Evolutionary conservation across 2,113 vertebrate species (phyloP).

Genomic region (Perca schrenkii): DNA sequence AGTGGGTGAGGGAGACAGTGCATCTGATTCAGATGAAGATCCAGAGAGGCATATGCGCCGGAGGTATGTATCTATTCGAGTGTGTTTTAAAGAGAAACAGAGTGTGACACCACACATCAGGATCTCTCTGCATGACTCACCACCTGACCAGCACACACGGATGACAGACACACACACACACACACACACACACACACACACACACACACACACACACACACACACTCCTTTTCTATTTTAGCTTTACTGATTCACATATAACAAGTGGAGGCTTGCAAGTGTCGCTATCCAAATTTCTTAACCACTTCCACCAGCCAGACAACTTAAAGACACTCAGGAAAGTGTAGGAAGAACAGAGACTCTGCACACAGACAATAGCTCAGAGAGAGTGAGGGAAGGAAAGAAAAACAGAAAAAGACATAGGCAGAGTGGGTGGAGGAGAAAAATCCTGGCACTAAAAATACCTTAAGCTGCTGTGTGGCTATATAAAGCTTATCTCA

Average conservation of each 20-base stretch:
- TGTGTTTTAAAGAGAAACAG: constrained; percentile 23
- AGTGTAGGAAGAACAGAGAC: constrained; percentile 35
- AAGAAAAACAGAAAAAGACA: constrained; percentile 47
- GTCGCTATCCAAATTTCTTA: constrained; percentile 19
- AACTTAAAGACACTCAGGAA: constrained; percentile 41
- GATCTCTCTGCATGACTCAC: constrained; percentile 51
- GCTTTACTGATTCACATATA: constrained; percentile 23
- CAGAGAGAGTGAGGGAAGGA: constrained; percentile 38
- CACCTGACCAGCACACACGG: constrained; percentile 38
- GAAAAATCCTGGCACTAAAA: constrained; percentile 62
- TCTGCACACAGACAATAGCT: constrained; percentile 41
- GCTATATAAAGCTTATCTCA: constrained; percentile 70
- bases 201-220: background rate
- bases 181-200: background rate
- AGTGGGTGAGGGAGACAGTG: constrained; percentile 19
- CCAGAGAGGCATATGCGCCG: constrained; percentile 35
- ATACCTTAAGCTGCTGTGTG: constrained; percentile 70
- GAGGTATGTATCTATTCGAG: constrained; percentile 32
- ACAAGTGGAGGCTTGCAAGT: constrained; percentile 29
- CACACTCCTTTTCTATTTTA: constrained; percentile 3
- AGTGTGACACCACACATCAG: constrained; percentile 57
- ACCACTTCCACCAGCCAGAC: constrained; percentile 22
- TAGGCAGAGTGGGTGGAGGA: constrained; percentile 57
- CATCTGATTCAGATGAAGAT: constrained; percentile 43
- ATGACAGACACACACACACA: background rate